phyloP scores from a whole-genome alignment of 2,888 invertebrate species.

The Diaprepes abbreviatus region DNA sequence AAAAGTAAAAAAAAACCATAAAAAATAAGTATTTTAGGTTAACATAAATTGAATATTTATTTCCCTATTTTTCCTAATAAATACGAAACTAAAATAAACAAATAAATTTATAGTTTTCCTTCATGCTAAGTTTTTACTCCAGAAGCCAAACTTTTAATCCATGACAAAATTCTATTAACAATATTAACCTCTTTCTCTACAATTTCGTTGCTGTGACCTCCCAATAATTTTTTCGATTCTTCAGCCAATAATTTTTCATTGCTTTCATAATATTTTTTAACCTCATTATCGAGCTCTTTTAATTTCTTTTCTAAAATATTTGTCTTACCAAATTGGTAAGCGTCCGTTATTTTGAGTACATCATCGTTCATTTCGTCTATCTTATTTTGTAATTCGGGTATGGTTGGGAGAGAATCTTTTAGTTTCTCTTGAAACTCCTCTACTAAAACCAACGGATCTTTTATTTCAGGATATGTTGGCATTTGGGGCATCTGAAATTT shows the following conservation, averaged over 20 bases:
- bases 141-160: conserved; percentile 53
- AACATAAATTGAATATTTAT: too few relatives aligned
- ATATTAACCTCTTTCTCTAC: conserved; percentile 54
- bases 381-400: conserved; percentile 24
- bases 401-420: conserved; percentile 5
- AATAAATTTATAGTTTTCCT: too few relatives aligned
- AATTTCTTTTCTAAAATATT: conserved; percentile 54
- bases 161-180: conserved; percentile 54
- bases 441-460: background rate
- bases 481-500: background rate
- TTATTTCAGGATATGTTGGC: background rate
- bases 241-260: conserved; percentile 53
- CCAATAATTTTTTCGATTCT: conserved; percentile 50
- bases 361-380: conserved; percentile 37
- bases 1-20: too few relatives aligned
- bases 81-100: too few relatives aligned
- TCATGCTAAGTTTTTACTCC: too few relatives aligned
- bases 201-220: conserved; percentile 50
- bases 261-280: conserved; percentile 51
- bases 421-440: conserved; percentile 9
- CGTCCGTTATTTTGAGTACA: conserved; percentile 22
- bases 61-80: too few relatives aligned
- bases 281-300: conserved; percentile 52
- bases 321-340: conserved; percentile 51
- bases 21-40: too few relatives aligned